A percentile compares a stretch with the other conserved stretches of the same genome.
These are phyloP conservation scores for Omphaloscelis lunosa DNA, from an alignment of 2,888 invertebrate species.

Conservation along the genomic window DNA sequence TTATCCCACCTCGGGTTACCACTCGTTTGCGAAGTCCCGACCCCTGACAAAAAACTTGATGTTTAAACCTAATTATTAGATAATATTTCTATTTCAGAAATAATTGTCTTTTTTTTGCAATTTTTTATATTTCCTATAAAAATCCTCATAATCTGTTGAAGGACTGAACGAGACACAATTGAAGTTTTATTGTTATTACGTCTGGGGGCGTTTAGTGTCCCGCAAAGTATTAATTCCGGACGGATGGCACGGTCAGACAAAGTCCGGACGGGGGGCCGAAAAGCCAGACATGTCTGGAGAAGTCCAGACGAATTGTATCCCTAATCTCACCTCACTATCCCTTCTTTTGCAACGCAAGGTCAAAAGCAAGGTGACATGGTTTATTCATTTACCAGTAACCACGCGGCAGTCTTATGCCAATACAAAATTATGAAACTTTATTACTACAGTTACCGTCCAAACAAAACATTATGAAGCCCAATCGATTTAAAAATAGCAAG, in stretches of 20 bases:
- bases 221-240: background rate
- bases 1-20: background rate
- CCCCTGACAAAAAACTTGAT: background rate
- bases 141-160: no score
- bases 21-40: background rate
- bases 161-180: background rate
- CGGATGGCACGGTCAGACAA: background rate
- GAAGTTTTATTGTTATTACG: background rate
- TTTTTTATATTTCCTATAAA: no score
- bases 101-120: background rate
- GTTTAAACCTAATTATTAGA: background rate
- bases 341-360: background rate
- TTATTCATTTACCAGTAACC: background rate
- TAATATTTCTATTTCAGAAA: background rate
- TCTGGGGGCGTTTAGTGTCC: background rate
- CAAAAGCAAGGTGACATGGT: background rate
- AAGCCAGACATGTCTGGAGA: background rate
- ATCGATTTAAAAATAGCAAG: slow-evolving; percentile 40
- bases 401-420: background rate
- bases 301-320: background rate
- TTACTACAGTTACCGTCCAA: background rate
- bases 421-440: slow-evolving; percentile 4
- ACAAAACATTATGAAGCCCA: slow-evolving; percentile 18
- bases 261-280: background rate
- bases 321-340: background rate